Percentiles rank a stretch among this genome's conserved stretches.
phyloP scores from a whole-genome alignment of 2,113 vertebrate species.

The Noturus placidus region DNA sequence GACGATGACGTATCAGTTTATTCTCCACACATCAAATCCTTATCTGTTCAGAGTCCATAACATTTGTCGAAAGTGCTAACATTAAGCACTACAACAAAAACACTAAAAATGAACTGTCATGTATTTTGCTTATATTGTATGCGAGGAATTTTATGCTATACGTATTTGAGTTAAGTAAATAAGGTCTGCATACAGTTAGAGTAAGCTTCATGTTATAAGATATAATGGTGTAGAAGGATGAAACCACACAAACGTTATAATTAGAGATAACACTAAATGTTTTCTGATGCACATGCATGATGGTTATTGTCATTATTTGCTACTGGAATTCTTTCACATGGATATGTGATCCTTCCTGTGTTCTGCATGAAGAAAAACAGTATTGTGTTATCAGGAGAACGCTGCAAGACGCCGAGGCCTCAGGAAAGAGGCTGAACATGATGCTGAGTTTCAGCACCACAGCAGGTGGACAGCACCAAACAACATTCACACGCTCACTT shows the following conservation, averaged over 20 bases:
- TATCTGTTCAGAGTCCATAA: background rate
- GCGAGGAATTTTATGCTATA: background rate
- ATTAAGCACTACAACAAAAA: background rate
- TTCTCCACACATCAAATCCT: too few species aligned
- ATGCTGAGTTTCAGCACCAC: slow-evolving; percentile 49
- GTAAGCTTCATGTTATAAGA: background rate
- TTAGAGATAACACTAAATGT: background rate
- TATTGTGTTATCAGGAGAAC: background rate
- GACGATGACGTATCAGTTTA: background rate
- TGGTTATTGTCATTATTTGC: background rate
- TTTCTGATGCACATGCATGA: background rate
- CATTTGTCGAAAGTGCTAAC: background rate
- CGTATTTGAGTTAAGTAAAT: background rate
- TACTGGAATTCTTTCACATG: background rate
- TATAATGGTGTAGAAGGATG: background rate
- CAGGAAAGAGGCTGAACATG: background rate
- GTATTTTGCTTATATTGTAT: background rate
- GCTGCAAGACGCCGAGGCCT: background rate
- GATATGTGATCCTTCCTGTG: background rate
- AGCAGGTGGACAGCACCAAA: slow-evolving; percentile 23
- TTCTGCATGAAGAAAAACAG: background rate
- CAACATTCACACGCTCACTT: background rate
- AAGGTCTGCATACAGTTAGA: background rate
- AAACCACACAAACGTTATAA: background rate
- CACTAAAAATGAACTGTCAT: background rate